These are phyloP conservation scores for Anabacerthia variegaticeps DNA, from an alignment of 2,797 vertebrate species.

Conservation along the genomic window DNA sequence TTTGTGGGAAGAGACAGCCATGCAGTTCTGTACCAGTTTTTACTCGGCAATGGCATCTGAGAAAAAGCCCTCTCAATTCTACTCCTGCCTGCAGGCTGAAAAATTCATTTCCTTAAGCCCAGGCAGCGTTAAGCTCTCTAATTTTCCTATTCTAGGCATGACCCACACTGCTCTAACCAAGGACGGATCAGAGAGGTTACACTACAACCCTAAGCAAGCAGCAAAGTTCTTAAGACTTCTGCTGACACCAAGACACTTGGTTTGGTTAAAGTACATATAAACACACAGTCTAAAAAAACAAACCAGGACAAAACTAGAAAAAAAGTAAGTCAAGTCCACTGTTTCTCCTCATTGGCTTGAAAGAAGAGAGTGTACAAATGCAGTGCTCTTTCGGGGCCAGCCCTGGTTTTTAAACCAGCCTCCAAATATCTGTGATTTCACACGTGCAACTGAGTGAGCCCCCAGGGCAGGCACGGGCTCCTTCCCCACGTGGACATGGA, in stretches of 20 bases:
- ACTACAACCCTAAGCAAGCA: not conserved
- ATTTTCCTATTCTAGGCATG: not conserved
- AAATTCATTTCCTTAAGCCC: not conserved
- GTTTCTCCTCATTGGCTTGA: not conserved
- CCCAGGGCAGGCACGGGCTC: not conserved
- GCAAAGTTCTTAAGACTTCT: constrained; percentile 13
- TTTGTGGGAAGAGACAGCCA: constrained; percentile 12
- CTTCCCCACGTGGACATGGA: not conserved
- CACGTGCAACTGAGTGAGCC: not conserved
- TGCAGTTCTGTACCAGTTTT: constrained; percentile 6
- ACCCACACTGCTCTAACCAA: not conserved
- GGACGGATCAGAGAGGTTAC: not conserved
- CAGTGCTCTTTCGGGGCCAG: not conserved
- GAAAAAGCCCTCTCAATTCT: not conserved
- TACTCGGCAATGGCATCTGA: not conserved
- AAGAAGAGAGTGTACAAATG: not conserved
- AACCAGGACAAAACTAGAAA: not conserved
- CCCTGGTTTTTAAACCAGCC: not conserved
- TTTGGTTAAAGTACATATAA: not conserved
- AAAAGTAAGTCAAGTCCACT: not conserved
- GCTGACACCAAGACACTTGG: not conserved
- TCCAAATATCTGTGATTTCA: not conserved
- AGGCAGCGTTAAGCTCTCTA: not conserved
- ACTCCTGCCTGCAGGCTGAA: not conserved
- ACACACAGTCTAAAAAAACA: not conserved